These are phyloP conservation scores for Gallinago nigripennis DNA, from an alignment of 2,797 vertebrate species.

Conservation along the genomic window DNA sequence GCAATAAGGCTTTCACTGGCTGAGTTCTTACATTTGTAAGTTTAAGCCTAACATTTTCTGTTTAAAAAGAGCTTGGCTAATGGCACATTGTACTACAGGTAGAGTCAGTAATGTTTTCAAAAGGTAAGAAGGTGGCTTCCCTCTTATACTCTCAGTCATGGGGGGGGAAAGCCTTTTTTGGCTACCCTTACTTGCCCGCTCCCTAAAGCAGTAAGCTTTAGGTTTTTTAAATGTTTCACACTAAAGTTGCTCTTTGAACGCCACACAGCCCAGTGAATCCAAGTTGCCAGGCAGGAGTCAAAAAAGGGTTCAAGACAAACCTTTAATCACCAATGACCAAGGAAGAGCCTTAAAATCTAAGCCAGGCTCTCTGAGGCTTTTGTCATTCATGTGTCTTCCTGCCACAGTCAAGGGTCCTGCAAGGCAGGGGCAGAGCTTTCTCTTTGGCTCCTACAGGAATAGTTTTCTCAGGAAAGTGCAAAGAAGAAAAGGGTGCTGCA, in stretches of 20 bases:
- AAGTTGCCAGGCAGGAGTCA: background rate
- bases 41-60: background rate
- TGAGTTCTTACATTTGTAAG: background rate
- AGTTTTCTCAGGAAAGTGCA: background rate
- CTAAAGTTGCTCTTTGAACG: background rate
- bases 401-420: background rate
- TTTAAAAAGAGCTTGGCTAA: background rate
- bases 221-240: background rate
- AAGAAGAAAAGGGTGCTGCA: background rate
- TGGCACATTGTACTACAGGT: background rate
- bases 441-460: background rate
- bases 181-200: background rate
- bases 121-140: background rate
- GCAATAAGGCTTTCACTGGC: background rate
- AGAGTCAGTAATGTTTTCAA: background rate
- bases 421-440: background rate
- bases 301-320: background rate
- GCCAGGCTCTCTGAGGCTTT: background rate
- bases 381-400: background rate
- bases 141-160: background rate
- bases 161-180: background rate
- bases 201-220: background rate
- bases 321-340: background rate
- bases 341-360: background rate
- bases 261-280: background rate